Conservation (phyloP, 2,888 invertebrate genomes). For the Caenorhabditis uteleia region DNA sequence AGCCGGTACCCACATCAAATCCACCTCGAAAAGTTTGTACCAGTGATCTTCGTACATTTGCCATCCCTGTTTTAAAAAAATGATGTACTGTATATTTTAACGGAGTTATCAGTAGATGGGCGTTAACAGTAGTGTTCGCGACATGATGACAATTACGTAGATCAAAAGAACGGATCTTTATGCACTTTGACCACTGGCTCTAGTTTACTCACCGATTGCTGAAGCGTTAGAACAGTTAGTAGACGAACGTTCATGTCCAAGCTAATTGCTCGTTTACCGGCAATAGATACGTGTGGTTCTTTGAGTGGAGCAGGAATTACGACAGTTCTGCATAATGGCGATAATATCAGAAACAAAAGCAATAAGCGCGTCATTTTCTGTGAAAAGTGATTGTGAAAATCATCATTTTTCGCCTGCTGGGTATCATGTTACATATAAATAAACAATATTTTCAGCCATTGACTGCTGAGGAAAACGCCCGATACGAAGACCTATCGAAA, state of each 20-base stretch:
- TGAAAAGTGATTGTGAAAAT: neutral
- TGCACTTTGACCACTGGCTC: no score
- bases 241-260: constrained; percentile 56
- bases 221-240: constrained; percentile 49
- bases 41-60: constrained; percentile 59
- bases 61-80: constrained; percentile 51
- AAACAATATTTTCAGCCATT: constrained; percentile 53
- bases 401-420: neutral
- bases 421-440: constrained; percentile 1
- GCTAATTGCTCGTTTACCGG: constrained; percentile 52
- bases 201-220: constrained; percentile 54
- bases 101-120: neutral
- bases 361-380: neutral
- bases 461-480: constrained; percentile 47
- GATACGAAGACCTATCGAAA: constrained; percentile 61
- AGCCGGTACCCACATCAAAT: constrained; percentile 66
- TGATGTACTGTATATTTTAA: neutral
- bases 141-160: no score
- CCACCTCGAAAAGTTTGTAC: constrained; percentile 63
- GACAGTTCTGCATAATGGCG: constrained; percentile 1
- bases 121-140: no score
- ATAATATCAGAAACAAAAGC: neutral
- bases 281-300: constrained; percentile 36
- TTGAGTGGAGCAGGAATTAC: constrained; percentile 50
- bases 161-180: no score